Conservation (phyloP, 1,140 invertebrate genomes). For the Heliconius melpomene region DNA sequence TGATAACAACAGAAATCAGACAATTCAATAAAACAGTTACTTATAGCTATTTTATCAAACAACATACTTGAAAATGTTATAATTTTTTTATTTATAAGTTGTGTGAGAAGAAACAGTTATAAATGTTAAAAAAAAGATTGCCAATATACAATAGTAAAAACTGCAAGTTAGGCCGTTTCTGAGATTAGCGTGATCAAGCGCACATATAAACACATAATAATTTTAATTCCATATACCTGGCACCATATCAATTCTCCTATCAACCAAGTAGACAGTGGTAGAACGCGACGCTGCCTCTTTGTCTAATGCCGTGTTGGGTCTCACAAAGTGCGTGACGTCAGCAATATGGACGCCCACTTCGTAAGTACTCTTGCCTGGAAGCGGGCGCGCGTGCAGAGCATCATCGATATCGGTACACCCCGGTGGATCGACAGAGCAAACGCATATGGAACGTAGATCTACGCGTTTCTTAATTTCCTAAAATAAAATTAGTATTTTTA, state of each 20-base stretch:
- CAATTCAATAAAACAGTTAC: too few species aligned
- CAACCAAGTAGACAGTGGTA: constrained; percentile 95
- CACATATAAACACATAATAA: too few species aligned
- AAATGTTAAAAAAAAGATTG: too few species aligned
- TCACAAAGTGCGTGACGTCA: constrained; percentile 96
- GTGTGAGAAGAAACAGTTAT: too few species aligned
- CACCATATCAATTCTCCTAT: constrained; percentile 94
- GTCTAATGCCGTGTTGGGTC: constrained; percentile 93
- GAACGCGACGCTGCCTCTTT: constrained; percentile 91
- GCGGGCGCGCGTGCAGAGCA: constrained; percentile 93
- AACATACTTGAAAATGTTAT: too few species aligned
- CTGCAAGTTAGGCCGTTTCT: too few species aligned
- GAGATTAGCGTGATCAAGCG: too few species aligned
- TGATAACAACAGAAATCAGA: too few species aligned
- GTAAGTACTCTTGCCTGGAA: constrained; percentile 78
- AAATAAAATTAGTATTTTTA: neutral
- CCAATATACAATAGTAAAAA: too few species aligned
- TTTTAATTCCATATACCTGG: constrained; percentile 80
- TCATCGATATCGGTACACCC: constrained; percentile 99
- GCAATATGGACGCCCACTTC: constrained; percentile 96
- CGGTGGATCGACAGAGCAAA: constrained; percentile 99
- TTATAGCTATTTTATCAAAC: too few species aligned
- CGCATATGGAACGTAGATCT: constrained; percentile 91
- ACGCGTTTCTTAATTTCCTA: constrained; percentile 90
- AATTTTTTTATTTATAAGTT: too few species aligned